Base-by-base conservation (phyloP, 1,140 invertebrate genomes). In the Mamestra configurata region DNA sequence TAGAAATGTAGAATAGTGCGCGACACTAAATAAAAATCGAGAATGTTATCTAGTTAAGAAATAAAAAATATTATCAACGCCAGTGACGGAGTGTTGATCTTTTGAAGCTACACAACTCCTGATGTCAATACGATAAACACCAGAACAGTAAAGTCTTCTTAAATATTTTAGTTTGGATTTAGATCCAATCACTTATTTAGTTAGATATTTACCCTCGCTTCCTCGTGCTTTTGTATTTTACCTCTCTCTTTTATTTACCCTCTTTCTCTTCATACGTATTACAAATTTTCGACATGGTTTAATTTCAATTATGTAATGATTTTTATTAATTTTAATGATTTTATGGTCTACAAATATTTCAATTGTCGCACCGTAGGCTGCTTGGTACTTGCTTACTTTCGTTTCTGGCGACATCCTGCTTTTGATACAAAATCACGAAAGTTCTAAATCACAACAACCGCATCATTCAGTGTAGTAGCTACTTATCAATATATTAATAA, bases 381-480 rank as follows among this genome's bases (percentile, higher is more conserved):
- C 73, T 76, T 76, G 55, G 57, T 76, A 76, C 57, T 76, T 49
- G 73, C 73, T 76, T 76, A 43, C 57, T 49, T 64, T 76, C 46
- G 20, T 76, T 76, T 76, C 73, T 76, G 73, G 73, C 73, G 73
- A 76, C 73, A 76, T 76, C 59, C 57, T 76, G 73, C 15, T 71
- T 68, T 53, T 51, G 68, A 53, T 71, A 71, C 68, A 18, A 49
- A 49, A 5, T 18, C 46, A 31, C 68, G 68, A 71, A 49, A 71
- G 37, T 71, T 71, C 64, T 7, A 46, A 68, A 49, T 70, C 35
- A 18, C 31, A 40, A 11, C 49, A 49, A 27, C 40, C 40, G 20
- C 22, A 70, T 22, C 20, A 46, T 64, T 37, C 1, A 59, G 24
- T 27, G 4, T 59, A 66, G 11, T 66, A 27, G 10, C 4, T 70